Percentiles rank a stretch among this genome's conserved stretches.
Evolutionary conservation across 2,888 invertebrate species (phyloP).

Genomic region (Proisotoma minuta): DNA sequence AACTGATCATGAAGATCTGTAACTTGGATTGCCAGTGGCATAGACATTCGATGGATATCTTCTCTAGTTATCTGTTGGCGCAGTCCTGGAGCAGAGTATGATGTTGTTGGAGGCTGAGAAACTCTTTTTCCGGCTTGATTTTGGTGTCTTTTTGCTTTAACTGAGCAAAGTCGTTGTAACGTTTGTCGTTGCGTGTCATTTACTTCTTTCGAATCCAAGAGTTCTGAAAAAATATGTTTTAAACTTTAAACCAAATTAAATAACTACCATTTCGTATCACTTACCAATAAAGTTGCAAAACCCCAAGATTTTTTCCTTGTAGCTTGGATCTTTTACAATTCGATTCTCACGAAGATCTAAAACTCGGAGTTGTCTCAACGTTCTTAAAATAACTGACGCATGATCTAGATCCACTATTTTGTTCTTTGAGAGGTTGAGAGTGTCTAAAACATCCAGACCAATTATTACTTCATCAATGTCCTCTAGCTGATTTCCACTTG

Average conservation of each 20-base stretch:
- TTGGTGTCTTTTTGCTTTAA: conserved; percentile 22
- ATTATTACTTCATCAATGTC: conserved; percentile 57
- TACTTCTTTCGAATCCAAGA: conserved; percentile 60
- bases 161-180: conserved; percentile 56
- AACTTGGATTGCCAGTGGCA: background rate
- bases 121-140: background rate
- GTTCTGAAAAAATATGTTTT: conserved; percentile 55
- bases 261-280: no score
- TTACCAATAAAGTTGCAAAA: conserved; percentile 32
- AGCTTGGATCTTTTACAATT: conserved; percentile 60
- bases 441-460: conserved; percentile 28
- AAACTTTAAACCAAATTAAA: no score
- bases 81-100: background rate
- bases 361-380: conserved; percentile 57
- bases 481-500: conserved; percentile 61
- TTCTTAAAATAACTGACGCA: conserved; percentile 57
- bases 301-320: conserved; percentile 40
- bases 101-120: background rate
- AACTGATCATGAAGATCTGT: conserved; percentile 9
- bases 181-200: conserved; percentile 60
- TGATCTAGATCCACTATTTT: conserved; percentile 56
- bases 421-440: conserved; percentile 34
- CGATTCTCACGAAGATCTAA: conserved; percentile 62
- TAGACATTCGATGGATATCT: background rate
- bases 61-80: background rate